Evolutionary conservation across 2,113 vertebrate species (phyloP).

Genomic region (Pogona vitticeps): DNA sequence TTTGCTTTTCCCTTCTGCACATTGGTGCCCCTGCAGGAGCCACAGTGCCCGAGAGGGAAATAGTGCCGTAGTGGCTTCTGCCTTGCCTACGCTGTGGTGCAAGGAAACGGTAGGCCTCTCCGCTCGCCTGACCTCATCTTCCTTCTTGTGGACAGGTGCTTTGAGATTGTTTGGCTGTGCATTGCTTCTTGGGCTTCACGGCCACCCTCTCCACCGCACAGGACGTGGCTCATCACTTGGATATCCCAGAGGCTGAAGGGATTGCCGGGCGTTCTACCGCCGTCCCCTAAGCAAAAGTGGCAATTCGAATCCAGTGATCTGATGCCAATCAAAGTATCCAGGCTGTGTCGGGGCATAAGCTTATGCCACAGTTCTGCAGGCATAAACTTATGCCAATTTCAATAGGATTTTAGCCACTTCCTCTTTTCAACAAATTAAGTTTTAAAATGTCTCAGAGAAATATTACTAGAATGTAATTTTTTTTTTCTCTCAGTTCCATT

Average conservation of each 20-base stretch:
- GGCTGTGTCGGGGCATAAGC: no score
- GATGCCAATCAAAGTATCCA: no score
- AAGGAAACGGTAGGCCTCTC: not conserved
- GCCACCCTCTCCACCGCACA: constrained; percentile 84
- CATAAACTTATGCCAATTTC: no score
- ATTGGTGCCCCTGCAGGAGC: no score
- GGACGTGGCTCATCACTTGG: constrained; percentile 85
- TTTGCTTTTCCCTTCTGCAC: no score
- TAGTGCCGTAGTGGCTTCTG: no score
- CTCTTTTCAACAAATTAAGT: not conserved
- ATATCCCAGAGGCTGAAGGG: constrained; percentile 70
- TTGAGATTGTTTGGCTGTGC: constrained; percentile 81
- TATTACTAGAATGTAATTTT: not conserved
- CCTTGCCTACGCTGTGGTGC: fast-evolving
- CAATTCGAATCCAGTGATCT: no score
- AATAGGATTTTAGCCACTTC: no score
- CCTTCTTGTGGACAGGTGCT: constrained; percentile 78
- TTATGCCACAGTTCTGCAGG: no score
- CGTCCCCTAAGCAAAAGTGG: no score
- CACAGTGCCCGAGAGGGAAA: no score
- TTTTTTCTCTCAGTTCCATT: not conserved
- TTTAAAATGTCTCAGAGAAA: not conserved
- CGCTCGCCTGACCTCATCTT: no score
- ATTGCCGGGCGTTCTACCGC: constrained; percentile 72
- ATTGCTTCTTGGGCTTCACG: constrained; percentile 88